Conservation (phyloP, 2,797 vertebrate species). For the Bovichtus variegatus region DNA sequence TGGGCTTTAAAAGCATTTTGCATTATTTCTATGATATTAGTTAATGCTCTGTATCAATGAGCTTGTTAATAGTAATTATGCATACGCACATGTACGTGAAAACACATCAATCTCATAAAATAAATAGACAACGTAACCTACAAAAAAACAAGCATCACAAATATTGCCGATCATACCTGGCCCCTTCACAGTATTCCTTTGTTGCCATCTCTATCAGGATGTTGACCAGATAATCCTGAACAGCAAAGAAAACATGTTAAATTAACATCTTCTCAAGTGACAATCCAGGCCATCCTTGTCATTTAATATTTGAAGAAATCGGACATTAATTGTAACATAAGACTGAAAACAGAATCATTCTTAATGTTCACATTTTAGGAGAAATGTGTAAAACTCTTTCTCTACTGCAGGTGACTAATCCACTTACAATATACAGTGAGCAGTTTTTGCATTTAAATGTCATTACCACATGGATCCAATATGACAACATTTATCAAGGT, state of each 20-base stretch:
- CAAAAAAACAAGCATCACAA: neutral
- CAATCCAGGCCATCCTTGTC: neutral
- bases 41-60: neutral
- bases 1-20: neutral
- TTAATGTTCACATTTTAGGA: neutral
- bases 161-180: constrained; percentile 87
- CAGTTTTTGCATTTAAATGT: neutral
- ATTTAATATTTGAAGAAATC: neutral
- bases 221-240: constrained; percentile 92
- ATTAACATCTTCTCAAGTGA: neutral
- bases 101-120: neutral
- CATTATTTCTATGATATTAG: neutral
- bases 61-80: neutral
- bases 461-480: neutral
- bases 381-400: neutral
- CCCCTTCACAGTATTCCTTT: constrained; percentile 93
- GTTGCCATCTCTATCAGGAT: constrained; percentile 93
- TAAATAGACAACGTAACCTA: neutral
- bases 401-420: neutral
- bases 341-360: neutral
- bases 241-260: constrained; percentile 6
- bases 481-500: no score
- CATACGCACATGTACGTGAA: neutral
- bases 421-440: neutral
- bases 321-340: neutral